A percentile compares a stretch with the other conserved stretches of the same genome.
Conservation (phyloP, 2,888 invertebrate genomes). For the Pachydiplax longipennis region DNA sequence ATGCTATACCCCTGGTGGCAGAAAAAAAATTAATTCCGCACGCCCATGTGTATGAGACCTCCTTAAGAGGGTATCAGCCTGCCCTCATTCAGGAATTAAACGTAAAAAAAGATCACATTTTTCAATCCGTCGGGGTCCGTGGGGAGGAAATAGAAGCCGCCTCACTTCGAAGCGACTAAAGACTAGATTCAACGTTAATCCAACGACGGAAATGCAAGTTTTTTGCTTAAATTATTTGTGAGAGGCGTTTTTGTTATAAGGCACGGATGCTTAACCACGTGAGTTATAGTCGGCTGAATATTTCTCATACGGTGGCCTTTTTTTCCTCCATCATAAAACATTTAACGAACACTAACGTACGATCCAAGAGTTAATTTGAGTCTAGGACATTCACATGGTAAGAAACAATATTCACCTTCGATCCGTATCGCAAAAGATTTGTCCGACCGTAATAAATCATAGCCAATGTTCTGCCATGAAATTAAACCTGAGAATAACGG, state of each 20-base stretch:
- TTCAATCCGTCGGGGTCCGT: not conserved
- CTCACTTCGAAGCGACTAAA: not conserved
- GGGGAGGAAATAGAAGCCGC: not conserved
- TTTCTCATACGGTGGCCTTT: not conserved
- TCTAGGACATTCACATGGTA: too few species aligned
- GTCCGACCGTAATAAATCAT: too few species aligned
- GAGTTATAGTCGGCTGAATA: not conserved
- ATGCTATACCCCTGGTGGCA: not conserved
- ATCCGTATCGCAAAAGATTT: too few species aligned
- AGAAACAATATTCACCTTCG: too few species aligned
- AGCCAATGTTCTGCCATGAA: too few species aligned
- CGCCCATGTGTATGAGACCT: not conserved
- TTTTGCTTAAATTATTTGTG: not conserved
- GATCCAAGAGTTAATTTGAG: too few species aligned
- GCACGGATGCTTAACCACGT: not conserved
- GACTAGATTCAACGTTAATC: slow-evolving; percentile 14
- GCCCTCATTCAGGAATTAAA: not conserved
- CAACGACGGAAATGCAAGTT: not conserved
- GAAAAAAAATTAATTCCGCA: slow-evolving; percentile 21
- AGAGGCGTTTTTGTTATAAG: not conserved
- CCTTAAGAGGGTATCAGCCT: not conserved
- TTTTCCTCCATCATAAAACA: not conserved
- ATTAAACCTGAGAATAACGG: too few species aligned
- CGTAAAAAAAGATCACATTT: not conserved
- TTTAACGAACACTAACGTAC: not conserved